Base-by-base conservation (phyloP, 2,888 invertebrate species). In the Notodonta ziczac region DNA sequence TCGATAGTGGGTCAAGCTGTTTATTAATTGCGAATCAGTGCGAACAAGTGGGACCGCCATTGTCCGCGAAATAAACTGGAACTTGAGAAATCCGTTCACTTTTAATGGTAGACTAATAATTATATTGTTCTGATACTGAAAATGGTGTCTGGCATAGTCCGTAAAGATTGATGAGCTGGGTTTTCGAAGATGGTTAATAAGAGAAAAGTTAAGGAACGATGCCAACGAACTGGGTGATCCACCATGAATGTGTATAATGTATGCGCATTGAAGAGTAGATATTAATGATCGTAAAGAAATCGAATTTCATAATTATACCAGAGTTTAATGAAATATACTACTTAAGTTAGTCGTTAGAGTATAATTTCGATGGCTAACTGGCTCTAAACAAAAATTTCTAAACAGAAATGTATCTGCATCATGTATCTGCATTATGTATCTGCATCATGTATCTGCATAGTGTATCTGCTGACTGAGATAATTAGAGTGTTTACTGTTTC, bases 1-100 rank as follows among this genome's bases (percentile, higher is more conserved):
- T 74, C 76, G 82, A 85, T 87, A 86, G 89, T 92, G 80, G 92
- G 92, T 91, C 92, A 89, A 76, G 80, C 79, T 78, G 73, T 85
- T 87, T 88, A 89, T 90, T 92, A 90, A 91, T 91, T 90, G 91
- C 90, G 84, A 90, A 90, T 89, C 86, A 83, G 82, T 85, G 83
- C 83, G 84, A 84, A 85, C 89, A 85, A 91, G 87, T 90, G 83
- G 86, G 78, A 78, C 82, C 82, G 80, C 85, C 84, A 90, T 91
- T 91, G 91, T 90, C 78, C 82, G 85, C 83, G 83, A 86, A 87
- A 87, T 84, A 80, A 86, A 85, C 81, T 87, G 84, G 88, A 83
- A 85, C 87, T 88, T 84, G 84, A 82, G 84, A 88, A 87, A 83
- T 87, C 89, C 90, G 82, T 88, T 91, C 91, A 90, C 91, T 91